A percentile compares a stretch with the other conserved stretches of the same genome.
Conservation (phyloP, 2,797 vertebrate species). For the Simalia tracyae region DNA sequence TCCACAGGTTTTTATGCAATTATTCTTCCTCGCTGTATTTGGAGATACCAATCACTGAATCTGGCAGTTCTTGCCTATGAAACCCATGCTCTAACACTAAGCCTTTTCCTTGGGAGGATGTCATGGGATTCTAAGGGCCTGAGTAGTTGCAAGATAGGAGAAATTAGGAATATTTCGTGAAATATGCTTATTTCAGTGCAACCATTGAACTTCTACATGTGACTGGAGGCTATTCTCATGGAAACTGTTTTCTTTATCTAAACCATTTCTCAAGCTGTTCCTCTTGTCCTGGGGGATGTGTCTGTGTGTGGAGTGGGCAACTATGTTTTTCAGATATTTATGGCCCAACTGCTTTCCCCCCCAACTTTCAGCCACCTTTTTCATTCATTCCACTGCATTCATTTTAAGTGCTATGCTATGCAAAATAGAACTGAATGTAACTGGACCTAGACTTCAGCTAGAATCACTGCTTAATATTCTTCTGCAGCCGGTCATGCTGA, state of each 20-base stretch:
- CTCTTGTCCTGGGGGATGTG: no score
- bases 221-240: background rate
- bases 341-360: background rate
- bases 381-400: constrained; percentile 8
- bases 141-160: background rate
- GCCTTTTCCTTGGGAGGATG: background rate
- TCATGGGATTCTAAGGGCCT: background rate
- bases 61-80: background rate
- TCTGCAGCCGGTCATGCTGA: constrained; percentile 42
- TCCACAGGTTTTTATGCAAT: background rate
- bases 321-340: background rate
- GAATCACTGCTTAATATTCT: constrained; percentile 4
- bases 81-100: no score
- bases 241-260: background rate
- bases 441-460: constrained; percentile 8
- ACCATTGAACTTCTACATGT: no score
- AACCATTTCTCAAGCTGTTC: background rate
- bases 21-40: background rate
- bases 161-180: background rate
- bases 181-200: background rate
- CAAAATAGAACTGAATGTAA: constrained; percentile 19
- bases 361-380: background rate
- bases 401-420: background rate
- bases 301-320: no score
- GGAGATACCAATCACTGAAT: background rate